phyloP scores from a whole-genome alignment of 2,888 invertebrate species.

The Dione vanillae region DNA sequence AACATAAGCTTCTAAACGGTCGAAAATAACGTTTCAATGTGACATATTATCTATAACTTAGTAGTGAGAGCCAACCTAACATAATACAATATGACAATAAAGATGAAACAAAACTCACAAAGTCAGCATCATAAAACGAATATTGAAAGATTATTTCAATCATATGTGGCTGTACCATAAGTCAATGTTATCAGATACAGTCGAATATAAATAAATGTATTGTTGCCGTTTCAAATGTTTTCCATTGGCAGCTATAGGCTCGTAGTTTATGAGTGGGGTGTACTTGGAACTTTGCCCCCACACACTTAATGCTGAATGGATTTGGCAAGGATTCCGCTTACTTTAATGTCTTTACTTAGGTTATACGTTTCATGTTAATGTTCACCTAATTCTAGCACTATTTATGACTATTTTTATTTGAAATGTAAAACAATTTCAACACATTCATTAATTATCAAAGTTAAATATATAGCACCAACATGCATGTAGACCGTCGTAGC shows the following conservation, averaged over 20 bases:
- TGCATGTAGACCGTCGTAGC: too few species aligned
- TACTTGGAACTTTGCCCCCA: constrained; percentile 22
- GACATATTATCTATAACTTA: too few species aligned
- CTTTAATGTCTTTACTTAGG: constrained; percentile 11
- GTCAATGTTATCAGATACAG: constrained; percentile 24
- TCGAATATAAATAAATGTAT: constrained; percentile 27
- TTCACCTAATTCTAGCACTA: background rate
- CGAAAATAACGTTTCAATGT: too few species aligned
- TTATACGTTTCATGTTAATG: constrained; percentile 13
- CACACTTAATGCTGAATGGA: constrained; percentile 15
- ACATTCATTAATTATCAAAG: too few species aligned
- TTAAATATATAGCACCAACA: too few species aligned
- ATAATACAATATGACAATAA: background rate
- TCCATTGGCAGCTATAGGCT: constrained; percentile 28
- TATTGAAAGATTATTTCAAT: constrained; percentile 3
- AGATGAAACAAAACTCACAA: background rate
- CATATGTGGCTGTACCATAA: constrained; percentile 1
- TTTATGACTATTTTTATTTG: background rate
- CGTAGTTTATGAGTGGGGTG: constrained; percentile 14
- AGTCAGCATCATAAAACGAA: background rate
- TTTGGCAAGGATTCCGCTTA: constrained; percentile 21
- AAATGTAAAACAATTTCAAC: background rate
- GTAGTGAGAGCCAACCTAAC: too few species aligned
- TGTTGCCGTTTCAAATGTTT: constrained; percentile 24
- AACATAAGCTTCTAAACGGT: too few species aligned